phyloP scores from a whole-genome alignment of 2,113 vertebrate species.

The Oryctolagus cuniculus region DNA sequence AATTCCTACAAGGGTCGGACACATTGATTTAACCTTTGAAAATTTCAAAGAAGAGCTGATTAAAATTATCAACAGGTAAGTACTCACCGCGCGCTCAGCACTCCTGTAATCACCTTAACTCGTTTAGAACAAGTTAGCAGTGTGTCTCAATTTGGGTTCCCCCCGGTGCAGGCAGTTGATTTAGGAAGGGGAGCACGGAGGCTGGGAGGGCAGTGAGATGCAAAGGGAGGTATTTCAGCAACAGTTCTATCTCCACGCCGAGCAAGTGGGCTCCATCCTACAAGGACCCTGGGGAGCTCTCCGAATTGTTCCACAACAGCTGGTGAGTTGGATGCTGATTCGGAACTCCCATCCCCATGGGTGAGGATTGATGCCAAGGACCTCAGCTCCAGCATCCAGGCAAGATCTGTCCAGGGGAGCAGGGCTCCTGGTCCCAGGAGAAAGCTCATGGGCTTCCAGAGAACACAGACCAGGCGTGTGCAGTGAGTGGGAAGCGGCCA shows the following conservation, averaged over 20 bases:
- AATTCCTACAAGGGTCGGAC: not conserved
- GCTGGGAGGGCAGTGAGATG: not conserved
- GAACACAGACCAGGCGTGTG: not conserved
- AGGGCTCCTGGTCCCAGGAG: not conserved
- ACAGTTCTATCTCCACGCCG: not conserved
- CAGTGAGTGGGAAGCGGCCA: not conserved
- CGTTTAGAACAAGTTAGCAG: not conserved
- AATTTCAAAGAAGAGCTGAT: constrained; percentile 11
- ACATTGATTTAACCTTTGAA: not conserved
- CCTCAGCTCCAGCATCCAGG: not conserved
- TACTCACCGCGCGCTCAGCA: not conserved
- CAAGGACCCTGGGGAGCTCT: not conserved
- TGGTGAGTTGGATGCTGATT: not conserved
- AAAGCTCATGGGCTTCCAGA: not conserved
- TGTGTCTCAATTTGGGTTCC: not conserved
- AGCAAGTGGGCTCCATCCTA: not conserved
- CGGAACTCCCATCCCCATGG: not conserved
- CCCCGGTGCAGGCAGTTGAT: not conserved
- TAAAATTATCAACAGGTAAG: not conserved
- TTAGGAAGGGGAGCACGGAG: not conserved
- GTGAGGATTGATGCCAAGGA: not conserved
- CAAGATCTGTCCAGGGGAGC: not conserved
- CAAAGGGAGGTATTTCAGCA: not conserved
- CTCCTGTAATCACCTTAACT: not conserved
- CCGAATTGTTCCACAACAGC: not conserved